These are phyloP conservation scores for Byasa hedistus DNA, from an alignment of 2,888 invertebrate genomes.

Conservation along the genomic window DNA sequence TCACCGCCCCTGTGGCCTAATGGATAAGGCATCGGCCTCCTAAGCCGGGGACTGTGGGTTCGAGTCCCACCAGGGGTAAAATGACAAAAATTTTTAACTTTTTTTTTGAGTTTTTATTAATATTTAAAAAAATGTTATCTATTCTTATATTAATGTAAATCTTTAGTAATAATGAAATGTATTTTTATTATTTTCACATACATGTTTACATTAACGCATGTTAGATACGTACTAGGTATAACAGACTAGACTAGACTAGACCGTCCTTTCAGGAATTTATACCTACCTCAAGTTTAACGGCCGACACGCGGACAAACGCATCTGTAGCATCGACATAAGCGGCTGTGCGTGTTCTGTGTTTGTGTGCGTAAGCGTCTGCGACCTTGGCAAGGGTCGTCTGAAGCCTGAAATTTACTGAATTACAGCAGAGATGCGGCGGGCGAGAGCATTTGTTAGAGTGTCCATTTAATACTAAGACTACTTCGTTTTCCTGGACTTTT, in stretches of 20 bases:
- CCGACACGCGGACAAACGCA: slow-evolving; percentile 40
- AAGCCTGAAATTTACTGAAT: slow-evolving; percentile 58
- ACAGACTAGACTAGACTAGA: not conserved
- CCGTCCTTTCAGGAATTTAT: slow-evolving; percentile 27
- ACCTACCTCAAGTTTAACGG: slow-evolving; percentile 50
- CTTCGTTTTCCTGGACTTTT: not conserved
- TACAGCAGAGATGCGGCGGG: slow-evolving; percentile 44
- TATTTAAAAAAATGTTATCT: too few relatives aligned
- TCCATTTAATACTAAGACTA: slow-evolving; percentile 8
- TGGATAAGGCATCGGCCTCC: slow-evolving; percentile 89
- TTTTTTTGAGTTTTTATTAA: not conserved
- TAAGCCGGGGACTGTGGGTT: slow-evolving; percentile 89
- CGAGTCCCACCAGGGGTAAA: slow-evolving; percentile 87
- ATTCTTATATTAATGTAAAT: too few relatives aligned
- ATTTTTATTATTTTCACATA: not conserved
- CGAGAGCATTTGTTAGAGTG: slow-evolving; percentile 28
- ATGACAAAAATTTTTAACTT: not conserved
- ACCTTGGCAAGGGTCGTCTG: slow-evolving; percentile 75
- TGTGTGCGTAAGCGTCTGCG: slow-evolving; percentile 65
- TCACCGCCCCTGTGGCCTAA: slow-evolving; percentile 86
- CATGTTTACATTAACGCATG: not conserved
- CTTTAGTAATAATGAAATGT: not conserved
- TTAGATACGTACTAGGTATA: not conserved
- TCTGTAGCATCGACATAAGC: slow-evolving; percentile 47
- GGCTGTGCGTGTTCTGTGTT: slow-evolving; percentile 48